Evolutionary conservation across 1,140 invertebrate genomes (phyloP).

Genomic region (Pseudomyrmex concolor): DNA sequence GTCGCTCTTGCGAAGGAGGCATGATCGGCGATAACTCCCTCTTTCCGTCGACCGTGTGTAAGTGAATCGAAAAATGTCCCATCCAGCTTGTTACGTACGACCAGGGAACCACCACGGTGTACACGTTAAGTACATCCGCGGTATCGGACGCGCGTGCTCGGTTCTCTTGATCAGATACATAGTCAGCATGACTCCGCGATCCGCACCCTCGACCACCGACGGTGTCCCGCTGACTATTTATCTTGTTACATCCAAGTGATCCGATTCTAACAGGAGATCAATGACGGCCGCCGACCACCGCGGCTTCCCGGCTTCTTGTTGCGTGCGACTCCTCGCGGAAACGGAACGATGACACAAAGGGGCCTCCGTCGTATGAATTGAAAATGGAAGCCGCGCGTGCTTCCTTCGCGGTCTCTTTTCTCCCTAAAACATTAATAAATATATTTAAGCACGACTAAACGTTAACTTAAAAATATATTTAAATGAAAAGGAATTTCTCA

Average conservation of each 20-base stretch:
- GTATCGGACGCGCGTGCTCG: constrained; percentile 55
- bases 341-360: constrained; percentile 24
- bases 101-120: constrained; percentile 22
- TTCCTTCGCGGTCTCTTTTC: not conserved
- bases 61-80: constrained; percentile 26
- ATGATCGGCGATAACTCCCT: not conserved
- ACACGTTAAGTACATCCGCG: constrained; percentile 38
- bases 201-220: constrained; percentile 78
- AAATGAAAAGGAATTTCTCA: not conserved
- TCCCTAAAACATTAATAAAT: constrained; percentile 7
- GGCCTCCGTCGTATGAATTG: constrained; percentile 4
- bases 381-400: not conserved
- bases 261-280: constrained; percentile 81
- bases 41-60: not conserved
- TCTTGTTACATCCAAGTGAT: constrained; percentile 81
- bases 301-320: constrained; percentile 66
- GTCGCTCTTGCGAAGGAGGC: not conserved
- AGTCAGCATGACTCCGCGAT: constrained; percentile 81
- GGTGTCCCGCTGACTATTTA: constrained; percentile 80
- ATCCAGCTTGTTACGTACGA: constrained; percentile 13
- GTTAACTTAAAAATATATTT: not conserved
- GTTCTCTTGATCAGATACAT: constrained; percentile 59
- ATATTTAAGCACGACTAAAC: constrained; percentile 5
- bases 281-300: constrained; percentile 72
- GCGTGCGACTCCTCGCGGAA: constrained; percentile 40